Base-by-base conservation (phyloP, 2,888 invertebrate genomes). In the Tupiocoris notatus region DNA sequence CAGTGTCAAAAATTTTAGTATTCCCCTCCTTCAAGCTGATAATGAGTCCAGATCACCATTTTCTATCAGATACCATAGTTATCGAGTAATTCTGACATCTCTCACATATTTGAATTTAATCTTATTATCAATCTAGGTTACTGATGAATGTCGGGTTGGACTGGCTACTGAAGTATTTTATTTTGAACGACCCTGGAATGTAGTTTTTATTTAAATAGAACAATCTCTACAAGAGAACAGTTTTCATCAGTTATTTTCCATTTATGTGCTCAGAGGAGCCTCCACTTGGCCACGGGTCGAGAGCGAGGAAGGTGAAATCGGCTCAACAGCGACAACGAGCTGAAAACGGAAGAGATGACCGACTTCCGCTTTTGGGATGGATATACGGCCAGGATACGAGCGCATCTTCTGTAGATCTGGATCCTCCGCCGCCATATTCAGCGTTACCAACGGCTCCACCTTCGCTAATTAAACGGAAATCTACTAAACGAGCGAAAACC, bases 281-380 rank as follows among this genome's bases (percentile, higher is more conserved):
- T 75, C 81, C 84, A 74, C 82, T 86, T 77, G 85, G 84, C 16
- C 83, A 83, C 18, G 84, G 84, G 62, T 83, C 84, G 20, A 82
- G 84, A 67, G 80, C 83, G 61, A 83, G 84, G 56, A 83, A 85
- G 80, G 84, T 84, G 79, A 83, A 84, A 78, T 85, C 85, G 25
- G 84, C 85, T 22, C 80, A 80, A 39, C 79, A 77, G 58, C 78
- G 80, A 73, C 77, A 71, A 56, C 59, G 78, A 76, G 75, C 79
- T 71, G 79, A 70, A 59, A 78, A 63, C 77, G 79, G 79, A 22
- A 64, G n/a, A 20, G 57, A 61, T 23, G 79, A 80, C 57, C 66
- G 65, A 7, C 75, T 78, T 59, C 74, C 75, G 54, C 74, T 80
- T 17, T 79, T 79, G 73, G 75, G 79, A 7, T 63, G 79, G 57